phyloP scores from a whole-genome alignment of 2,113 vertebrate genomes.

The Deroptyus accipitrinus region DNA sequence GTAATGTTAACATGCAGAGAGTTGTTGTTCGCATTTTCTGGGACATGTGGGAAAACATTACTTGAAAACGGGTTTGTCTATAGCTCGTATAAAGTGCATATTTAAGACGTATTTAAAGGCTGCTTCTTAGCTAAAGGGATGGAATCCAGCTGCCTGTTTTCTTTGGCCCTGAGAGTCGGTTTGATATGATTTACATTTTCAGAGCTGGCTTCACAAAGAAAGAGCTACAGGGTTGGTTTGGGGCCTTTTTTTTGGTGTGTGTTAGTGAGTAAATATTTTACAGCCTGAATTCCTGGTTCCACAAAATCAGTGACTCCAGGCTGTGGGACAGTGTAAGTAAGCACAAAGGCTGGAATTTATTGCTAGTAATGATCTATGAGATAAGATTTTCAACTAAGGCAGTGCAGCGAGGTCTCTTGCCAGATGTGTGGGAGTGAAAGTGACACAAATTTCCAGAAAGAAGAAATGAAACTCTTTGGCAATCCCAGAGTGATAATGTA shows the following conservation, averaged over 20 bases:
- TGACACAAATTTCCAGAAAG: conserved; percentile 31
- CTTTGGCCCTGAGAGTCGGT: conserved; percentile 23
- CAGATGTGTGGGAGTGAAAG: conserved; percentile 68
- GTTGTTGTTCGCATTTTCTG: background rate
- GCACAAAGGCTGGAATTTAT: conserved; percentile 60
- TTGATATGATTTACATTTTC: conserved; percentile 38
- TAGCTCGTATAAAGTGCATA: background rate
- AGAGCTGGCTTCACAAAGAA: conserved; percentile 15
- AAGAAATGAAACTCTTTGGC: background rate
- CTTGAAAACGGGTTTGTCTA: background rate
- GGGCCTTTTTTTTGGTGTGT: background rate
- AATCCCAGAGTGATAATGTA: background rate
- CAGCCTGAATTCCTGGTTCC: background rate
- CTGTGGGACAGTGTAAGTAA: background rate
- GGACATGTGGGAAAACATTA: background rate
- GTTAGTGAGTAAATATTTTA: conserved; percentile 44
- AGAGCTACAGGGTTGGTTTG: background rate
- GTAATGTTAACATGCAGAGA: background rate
- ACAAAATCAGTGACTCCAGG: conserved; percentile 6
- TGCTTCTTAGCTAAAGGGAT: conserved; percentile 25
- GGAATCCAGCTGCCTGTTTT: conserved; percentile 60
- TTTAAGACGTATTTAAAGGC: background rate
- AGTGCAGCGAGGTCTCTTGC: conserved; percentile 20
- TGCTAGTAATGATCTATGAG: conserved; percentile 58
- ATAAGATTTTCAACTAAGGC: conserved; percentile 56